phyloP scores from a whole-genome alignment of 2,888 invertebrate species.

The Pterostichus niger region DNA sequence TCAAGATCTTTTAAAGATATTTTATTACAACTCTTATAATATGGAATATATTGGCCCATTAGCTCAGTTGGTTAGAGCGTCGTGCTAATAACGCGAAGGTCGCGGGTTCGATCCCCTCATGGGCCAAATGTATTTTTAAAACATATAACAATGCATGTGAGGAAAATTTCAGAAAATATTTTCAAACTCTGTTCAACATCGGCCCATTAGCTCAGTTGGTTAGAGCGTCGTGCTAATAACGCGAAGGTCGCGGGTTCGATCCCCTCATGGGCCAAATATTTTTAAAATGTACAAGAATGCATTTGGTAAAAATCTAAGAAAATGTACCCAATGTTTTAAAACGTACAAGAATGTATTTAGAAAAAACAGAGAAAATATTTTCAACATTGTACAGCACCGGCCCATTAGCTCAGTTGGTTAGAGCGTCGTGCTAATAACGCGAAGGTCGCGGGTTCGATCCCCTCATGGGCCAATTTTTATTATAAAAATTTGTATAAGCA shows the following conservation, averaged over 20 bases:
- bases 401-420: constrained; percentile 89
- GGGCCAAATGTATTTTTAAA: constrained; percentile 77
- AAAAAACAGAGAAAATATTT: too few species aligned
- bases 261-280: constrained; percentile 83
- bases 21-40: too few species aligned
- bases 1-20: too few species aligned
- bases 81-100: constrained; percentile 89
- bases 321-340: too few species aligned
- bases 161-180: too few species aligned
- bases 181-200: constrained; percentile 32
- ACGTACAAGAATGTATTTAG: too few species aligned
- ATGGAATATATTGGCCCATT: constrained; percentile 84
- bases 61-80: constrained; percentile 89
- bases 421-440: constrained; percentile 89
- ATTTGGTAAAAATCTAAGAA: too few species aligned
- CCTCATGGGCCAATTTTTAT: constrained; percentile 82
- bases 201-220: constrained; percentile 89
- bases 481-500: not conserved
- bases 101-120: constrained; percentile 87
- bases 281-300: too few species aligned
- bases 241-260: constrained; percentile 88
- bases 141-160: too few species aligned
- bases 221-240: constrained; percentile 89
- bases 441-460: constrained; percentile 88
- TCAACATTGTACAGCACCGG: constrained; percentile 72